Evolutionary conservation across 2,113 vertebrate genomes (phyloP).

Genomic region (Chamaetylas fuelleborni): DNA sequence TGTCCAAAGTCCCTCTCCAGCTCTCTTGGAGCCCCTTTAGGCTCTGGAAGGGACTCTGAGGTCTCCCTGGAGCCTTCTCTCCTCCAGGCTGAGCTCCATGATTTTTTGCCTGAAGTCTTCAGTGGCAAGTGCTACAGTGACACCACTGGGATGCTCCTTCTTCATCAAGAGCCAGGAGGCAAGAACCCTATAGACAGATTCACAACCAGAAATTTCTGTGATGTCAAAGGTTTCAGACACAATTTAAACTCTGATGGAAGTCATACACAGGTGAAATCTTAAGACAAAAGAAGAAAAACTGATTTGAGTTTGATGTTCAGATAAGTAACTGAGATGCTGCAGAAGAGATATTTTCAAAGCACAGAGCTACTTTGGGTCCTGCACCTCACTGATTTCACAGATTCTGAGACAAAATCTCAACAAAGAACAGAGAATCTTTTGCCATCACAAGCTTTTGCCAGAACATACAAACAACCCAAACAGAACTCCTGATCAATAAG

Average conservation of each 20-base stretch:
- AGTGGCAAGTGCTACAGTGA: not conserved
- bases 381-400: not conserved
- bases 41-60: not conserved
- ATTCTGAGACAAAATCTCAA: not conserved
- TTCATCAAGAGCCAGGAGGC: not conserved
- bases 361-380: rapidly evolving
- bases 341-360: not conserved
- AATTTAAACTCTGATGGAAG: not conserved
- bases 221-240: not conserved
- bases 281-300: not conserved
- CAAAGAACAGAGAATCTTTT: rapidly evolving
- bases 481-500: not conserved
- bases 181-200: not conserved
- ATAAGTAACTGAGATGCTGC: not conserved
- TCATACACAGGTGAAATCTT: not conserved
- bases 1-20: not conserved
- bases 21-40: not conserved
- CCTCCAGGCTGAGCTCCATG: not conserved
- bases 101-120: not conserved
- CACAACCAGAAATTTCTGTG: not conserved
- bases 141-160: not conserved
- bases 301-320: not conserved
- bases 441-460: not conserved
- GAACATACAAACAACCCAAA: not conserved
- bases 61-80: not conserved